phyloP scores from a whole-genome alignment of 2,888 invertebrate genomes.

The Helleia helle region DNA sequence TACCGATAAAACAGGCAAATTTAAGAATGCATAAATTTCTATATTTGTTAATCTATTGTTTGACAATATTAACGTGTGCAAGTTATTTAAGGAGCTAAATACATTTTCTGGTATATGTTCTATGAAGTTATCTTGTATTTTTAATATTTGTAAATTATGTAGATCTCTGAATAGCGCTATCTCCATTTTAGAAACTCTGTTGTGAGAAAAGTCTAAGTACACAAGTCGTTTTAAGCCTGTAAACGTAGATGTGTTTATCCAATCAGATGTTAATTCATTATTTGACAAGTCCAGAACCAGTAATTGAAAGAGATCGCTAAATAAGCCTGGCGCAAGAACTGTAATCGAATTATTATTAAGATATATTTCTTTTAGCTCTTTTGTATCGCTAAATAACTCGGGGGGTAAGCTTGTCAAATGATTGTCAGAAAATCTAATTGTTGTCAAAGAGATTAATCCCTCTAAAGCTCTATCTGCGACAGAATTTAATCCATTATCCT shows the following conservation, averaged over 20 bases:
- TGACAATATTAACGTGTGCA: conserved; percentile 86
- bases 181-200: conserved; percentile 83
- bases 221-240: conserved; percentile 83
- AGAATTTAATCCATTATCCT: conserved; percentile 83
- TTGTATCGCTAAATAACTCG: conserved; percentile 85
- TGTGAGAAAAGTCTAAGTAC: conserved; percentile 84
- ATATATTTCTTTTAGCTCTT: conserved; percentile 85
- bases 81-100: conserved; percentile 82
- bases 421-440: conserved; percentile 86
- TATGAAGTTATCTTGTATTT: conserved; percentile 85
- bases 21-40: conserved; percentile 84
- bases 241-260: conserved; percentile 88
- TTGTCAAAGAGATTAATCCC: conserved; percentile 80
- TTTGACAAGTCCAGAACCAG: conserved; percentile 84
- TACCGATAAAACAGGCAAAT: conserved; percentile 82
- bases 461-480: conserved; percentile 86
- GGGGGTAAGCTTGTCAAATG: conserved; percentile 86
- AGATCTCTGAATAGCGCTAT: conserved; percentile 84
- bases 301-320: conserved; percentile 83
- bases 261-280: conserved; percentile 86
- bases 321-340: conserved; percentile 85
- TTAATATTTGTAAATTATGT: conserved; percentile 84
- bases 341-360: conserved; percentile 87
- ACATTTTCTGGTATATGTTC: conserved; percentile 85
- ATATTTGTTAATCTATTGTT: conserved; percentile 85